Evolutionary conservation across 2,113 vertebrate genomes (phyloP).

Genomic region (Hypanus sabinus): DNA sequence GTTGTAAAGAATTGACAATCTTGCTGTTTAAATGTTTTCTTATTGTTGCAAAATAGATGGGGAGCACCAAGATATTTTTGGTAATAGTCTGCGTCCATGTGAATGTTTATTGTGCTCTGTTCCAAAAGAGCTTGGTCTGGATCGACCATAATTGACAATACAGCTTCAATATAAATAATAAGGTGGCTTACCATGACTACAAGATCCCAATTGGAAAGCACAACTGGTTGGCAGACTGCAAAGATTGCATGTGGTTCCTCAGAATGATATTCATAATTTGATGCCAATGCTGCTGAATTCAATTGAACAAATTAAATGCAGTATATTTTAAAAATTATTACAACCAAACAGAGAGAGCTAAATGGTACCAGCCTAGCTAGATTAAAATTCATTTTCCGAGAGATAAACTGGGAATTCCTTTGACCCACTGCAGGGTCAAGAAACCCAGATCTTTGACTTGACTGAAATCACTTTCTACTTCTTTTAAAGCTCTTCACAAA

Average conservation of each 20-base stretch:
- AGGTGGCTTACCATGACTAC: background rate
- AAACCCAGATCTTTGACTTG: background rate
- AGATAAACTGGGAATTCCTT: background rate
- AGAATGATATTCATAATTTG: background rate
- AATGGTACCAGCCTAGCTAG: background rate
- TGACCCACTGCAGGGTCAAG: background rate
- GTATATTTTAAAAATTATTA: background rate
- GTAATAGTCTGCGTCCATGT: background rate
- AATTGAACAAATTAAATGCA: background rate
- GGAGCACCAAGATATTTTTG: too few relatives aligned
- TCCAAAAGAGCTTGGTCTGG: background rate
- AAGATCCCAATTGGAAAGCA: background rate
- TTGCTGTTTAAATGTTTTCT: too few relatives aligned
- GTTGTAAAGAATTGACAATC: too few relatives aligned
- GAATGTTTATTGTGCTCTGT: background rate
- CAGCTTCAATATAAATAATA: background rate
- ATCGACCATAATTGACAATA: background rate
- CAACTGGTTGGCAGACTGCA: background rate
- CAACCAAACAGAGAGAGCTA: background rate
- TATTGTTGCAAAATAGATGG: too few relatives aligned
- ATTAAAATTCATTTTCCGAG: constrained; percentile 8
- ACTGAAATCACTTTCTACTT: constrained; percentile 31
- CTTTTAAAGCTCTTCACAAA: constrained; percentile 7
- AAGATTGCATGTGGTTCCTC: background rate
- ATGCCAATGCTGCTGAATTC: background rate